Evolutionary conservation across 2,113 vertebrate species (phyloP), one percentile per base, ranked within the genome.

Genomic region (Probosciger aterrimus): DNA sequence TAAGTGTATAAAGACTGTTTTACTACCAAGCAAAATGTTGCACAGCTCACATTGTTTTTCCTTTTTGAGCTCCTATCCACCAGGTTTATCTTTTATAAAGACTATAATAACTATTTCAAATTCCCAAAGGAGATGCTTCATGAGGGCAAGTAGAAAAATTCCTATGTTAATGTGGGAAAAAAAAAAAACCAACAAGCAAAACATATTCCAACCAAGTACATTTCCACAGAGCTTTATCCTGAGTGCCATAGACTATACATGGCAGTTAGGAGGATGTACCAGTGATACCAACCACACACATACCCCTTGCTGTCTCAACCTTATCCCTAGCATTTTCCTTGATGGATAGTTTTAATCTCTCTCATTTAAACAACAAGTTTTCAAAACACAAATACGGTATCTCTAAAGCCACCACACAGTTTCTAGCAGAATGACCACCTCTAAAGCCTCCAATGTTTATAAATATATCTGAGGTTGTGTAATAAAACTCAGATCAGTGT

Each of bases 1-100:
- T 88, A 95, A 95, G 96, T 95, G 57, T 87, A 93, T 91, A 90
- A 96, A 92, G 59, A 94, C 57, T 68, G 64, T n/a, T 96, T 95
- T 93, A 75, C 62, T 84, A 63, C 28, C 2, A 1, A 96, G 84
- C 24, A 93, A 94, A 95, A 92, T 78, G 64, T 86, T 68, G 39
- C 76, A 79, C 27, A 47, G 76, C 31, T 84, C 14, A n/a, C 47
- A 49, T n/a, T 75, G 10, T 18, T 92, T 83, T 80, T 59, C 28
- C 25, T 67, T 86, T 89, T 78, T 82, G 62, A 92, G 62, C 15
- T 24, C 24, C 47, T 4, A 2, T 68, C 75, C 65, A 73, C 59
- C 18, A 43, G 44, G 69, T 75, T 60, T 53, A 83, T 22, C n/a
- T 94, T 93, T 81, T 53, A 64, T 75, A 75, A 92, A 78, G 60